Evolutionary conservation across 2,888 invertebrate genomes (phyloP).

Genomic region (Drosophila dives): DNA sequence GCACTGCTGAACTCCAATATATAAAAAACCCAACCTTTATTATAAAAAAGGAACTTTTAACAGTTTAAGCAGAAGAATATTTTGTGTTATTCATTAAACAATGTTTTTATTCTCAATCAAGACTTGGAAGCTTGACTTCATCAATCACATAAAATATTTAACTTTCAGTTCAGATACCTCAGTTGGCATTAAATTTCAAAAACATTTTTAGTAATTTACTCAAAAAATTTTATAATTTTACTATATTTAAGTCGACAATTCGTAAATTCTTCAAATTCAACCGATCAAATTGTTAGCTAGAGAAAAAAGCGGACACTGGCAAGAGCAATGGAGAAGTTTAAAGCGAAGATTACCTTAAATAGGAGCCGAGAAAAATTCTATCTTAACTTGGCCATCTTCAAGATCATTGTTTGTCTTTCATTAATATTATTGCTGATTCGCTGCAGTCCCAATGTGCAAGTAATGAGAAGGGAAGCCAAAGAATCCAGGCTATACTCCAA

Average conservation of each 20-base stretch:
- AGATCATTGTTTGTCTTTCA: constrained; percentile 5
- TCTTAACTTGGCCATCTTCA: constrained; percentile 1
- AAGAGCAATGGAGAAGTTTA: neutral
- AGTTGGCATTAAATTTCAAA: constrained; percentile 6
- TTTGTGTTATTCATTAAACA: neutral
- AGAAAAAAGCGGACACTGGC: neutral
- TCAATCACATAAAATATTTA: neutral
- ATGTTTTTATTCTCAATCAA: neutral
- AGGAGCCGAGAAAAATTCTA: neutral
- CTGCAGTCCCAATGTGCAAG: neutral
- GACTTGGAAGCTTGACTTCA: neutral
- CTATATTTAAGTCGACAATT: neutral
- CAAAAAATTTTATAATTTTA: neutral
- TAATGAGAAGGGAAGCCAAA: neutral
- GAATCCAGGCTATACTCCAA: neutral
- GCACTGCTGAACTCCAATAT: too few relatives aligned
- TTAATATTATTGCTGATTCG: constrained; percentile 6
- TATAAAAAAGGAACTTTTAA: neutral
- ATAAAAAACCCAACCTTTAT: too few relatives aligned
- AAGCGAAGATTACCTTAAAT: neutral
- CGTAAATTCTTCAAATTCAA: constrained; percentile 12
- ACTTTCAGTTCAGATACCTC: neutral
- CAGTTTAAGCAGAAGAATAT: neutral
- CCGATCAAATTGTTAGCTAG: constrained; percentile 19
- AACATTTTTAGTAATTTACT: neutral